Base-by-base conservation (phyloP, 2,888 invertebrate genomes). In the Melolontha melolontha region DNA sequence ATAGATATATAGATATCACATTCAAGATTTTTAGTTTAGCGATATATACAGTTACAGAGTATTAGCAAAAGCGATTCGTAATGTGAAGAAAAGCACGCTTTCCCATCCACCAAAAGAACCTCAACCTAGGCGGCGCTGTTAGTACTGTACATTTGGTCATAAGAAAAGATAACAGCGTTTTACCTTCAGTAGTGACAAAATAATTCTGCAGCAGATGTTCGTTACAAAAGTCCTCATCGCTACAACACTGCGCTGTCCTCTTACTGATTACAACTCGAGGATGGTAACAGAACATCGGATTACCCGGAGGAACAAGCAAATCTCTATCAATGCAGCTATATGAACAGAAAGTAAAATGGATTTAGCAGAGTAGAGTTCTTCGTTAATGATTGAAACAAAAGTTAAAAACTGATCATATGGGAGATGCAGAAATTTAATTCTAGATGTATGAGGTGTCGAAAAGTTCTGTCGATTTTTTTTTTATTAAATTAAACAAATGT, bases 181-280 rank as follows among this genome's bases (percentile, higher is more conserved):
- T 55, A 55, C 55, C 55, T 40, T 55, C 40, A 55, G n/a, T 41
- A 41, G 55, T 55, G 17, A 29, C 12, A 34, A 55, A 55, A 41
- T 55, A 55, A 55, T 55, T 55, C 55, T 22, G 55, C 41, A 55
- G 40, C 40, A 55, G 55, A 41, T 55, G 41, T 17, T 55, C 87
- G 87, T 93, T 93, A 89, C 93, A 93, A 89, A 89, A 90, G 78
- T 84, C 83, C 86, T 88, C 86, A 80, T 90, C 86, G 84, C 90
- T 89, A 89, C 94, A 94, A 90, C 93, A 94, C 83, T 89, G 87
- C 87, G 92, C 91, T 86, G 89, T 89, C 87, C 91, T 90, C 78
- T 91, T 89, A 81, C 89, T 89, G 85, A 87, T 87, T 86, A 87
- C 87, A 51, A 51, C 44, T 86, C 88, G 89, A 85, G 90, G 89